Percentiles rank a stretch among this genome's conserved stretches.
Evolutionary conservation across 2,797 vertebrate species (phyloP).

Genomic region (Tympanoctomys barrerae): DNA sequence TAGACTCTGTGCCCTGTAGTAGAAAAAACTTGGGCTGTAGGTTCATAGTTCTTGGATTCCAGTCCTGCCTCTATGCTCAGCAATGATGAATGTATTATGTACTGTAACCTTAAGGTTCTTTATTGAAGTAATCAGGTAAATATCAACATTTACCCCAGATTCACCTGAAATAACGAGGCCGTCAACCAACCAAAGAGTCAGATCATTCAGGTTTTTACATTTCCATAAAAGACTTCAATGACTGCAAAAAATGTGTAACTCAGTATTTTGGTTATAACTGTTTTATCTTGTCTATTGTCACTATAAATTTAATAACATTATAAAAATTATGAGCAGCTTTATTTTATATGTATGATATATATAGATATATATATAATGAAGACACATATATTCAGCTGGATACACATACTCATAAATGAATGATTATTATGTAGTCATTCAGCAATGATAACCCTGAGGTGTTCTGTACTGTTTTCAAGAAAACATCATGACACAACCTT

Average conservation of each 20-base stretch:
- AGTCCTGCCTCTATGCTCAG: not conserved
- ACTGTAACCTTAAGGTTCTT: not conserved
- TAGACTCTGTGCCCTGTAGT: not conserved
- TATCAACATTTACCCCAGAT: not conserved
- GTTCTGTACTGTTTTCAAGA: not conserved
- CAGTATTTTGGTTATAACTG: conserved; percentile 7
- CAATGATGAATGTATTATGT: not conserved
- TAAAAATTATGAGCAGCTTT: not conserved
- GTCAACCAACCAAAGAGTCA: not conserved
- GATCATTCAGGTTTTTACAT: not conserved
- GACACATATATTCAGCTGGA: not conserved
- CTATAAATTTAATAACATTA: conserved; percentile 46
- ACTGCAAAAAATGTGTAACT: not conserved
- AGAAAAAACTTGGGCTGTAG: not conserved
- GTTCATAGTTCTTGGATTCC: not conserved
- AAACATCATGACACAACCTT: conserved; percentile 34
- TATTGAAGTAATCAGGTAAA: not conserved
- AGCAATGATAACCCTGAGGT: not conserved
- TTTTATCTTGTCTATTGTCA: conserved; percentile 13
- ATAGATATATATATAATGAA: not conserved
- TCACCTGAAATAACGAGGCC: not conserved
- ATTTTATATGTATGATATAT: not conserved
- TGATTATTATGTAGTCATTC: not conserved
- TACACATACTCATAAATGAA: not conserved
- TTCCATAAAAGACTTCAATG: conserved; percentile 30